phyloP scores from a whole-genome alignment of 2,113 vertebrate species.

The Zosterops borbonicus region DNA sequence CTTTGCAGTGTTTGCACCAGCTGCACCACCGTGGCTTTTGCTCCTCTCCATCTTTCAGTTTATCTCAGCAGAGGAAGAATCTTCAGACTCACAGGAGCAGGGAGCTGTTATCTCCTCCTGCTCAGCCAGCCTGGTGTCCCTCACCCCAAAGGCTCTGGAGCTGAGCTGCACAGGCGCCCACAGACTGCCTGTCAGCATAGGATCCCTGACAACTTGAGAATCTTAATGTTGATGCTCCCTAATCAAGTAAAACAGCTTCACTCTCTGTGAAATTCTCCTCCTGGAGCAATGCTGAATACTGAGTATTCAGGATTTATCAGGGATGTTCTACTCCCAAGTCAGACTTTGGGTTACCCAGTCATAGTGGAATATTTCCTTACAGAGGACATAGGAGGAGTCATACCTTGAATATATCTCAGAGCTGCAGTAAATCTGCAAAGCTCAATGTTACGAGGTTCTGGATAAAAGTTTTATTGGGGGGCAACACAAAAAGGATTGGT shows the following conservation, averaged over 20 bases:
- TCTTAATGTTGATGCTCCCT: background rate
- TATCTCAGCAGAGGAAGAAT: background rate
- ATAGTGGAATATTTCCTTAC: background rate
- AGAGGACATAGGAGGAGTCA: background rate
- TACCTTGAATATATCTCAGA: background rate
- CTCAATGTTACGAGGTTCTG: background rate
- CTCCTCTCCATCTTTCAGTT: background rate
- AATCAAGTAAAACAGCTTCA: background rate
- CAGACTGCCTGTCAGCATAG: background rate
- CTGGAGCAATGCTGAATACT: background rate
- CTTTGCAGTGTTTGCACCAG: background rate
- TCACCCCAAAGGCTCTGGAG: background rate
- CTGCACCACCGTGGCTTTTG: background rate
- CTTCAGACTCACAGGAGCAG: background rate
- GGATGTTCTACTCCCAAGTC: background rate
- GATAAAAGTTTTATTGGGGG: background rate
- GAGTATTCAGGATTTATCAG: background rate
- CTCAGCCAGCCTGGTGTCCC: background rate
- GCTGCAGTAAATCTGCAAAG: background rate
- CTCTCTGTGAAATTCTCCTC: background rate
- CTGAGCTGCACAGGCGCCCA: background rate
- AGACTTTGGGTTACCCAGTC: background rate
- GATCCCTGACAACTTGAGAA: background rate
- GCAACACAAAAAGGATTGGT: accelerated
- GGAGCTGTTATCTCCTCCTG: background rate